Percentiles rank a stretch among this genome's conserved stretches.
Evolutionary conservation across 2,113 vertebrate genomes (phyloP).

Genomic region (Phylloscopus whistleri): DNA sequence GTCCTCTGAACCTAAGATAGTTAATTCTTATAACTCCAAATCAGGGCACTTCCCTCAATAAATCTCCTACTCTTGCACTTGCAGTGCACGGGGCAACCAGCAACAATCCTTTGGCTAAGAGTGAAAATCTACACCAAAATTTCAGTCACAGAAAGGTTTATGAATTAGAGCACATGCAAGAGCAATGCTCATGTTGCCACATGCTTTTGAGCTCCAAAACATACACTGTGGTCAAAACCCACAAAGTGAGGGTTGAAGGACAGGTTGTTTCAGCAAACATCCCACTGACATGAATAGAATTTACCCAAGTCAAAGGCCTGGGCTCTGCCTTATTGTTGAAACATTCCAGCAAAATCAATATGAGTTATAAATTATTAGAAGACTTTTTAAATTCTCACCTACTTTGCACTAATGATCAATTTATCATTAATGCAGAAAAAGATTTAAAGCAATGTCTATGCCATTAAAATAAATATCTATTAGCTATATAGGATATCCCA

Average conservation of each 20-base stretch:
- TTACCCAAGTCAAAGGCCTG: background rate
- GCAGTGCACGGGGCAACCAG: accelerated
- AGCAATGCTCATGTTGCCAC: accelerated
- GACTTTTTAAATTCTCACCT: constrained; percentile 1
- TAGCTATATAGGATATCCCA: background rate
- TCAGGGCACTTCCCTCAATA: background rate
- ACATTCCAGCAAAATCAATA: background rate
- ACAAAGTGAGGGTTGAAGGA: background rate
- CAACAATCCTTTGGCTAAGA: background rate
- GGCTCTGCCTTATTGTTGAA: background rate
- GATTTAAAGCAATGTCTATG: background rate
- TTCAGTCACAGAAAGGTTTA: background rate
- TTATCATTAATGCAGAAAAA: constrained; percentile 17
- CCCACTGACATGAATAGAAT: background rate
- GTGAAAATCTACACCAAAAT: background rate
- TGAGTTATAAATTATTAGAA: background rate
- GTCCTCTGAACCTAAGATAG: background rate
- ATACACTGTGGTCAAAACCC: background rate
- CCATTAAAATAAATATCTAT: constrained; percentile 1
- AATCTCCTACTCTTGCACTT: background rate
- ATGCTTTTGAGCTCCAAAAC: accelerated
- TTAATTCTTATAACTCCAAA: background rate
- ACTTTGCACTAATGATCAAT: constrained; percentile 2
- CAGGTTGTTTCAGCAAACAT: background rate
- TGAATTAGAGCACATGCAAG: background rate